These are phyloP conservation scores for Novumbra hubbsi DNA, from an alignment of 2,797 vertebrate genomes.

Conservation along the genomic window DNA sequence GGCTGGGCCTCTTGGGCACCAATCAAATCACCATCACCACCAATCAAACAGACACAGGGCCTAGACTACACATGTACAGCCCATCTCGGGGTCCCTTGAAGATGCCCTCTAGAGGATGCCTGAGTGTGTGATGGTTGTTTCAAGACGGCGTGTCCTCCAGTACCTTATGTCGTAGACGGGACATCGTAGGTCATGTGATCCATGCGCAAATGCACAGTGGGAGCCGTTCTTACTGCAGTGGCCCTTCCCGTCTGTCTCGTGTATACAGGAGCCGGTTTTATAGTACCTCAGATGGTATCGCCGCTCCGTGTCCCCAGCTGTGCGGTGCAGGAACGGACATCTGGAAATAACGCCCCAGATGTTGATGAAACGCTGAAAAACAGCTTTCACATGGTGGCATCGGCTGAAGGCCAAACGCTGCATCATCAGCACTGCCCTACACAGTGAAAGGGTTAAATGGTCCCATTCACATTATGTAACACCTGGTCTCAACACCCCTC, in stretches of 20 bases:
- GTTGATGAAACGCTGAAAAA: background rate
- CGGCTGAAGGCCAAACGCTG: background rate
- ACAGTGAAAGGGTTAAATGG: background rate
- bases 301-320: constrained; percentile 96
- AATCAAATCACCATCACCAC: background rate
- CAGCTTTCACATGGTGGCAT: background rate
- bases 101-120: background rate
- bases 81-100: background rate
- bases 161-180: constrained; percentile 97
- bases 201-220: constrained; percentile 96
- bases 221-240: constrained; percentile 98
- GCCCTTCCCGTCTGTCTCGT: constrained; percentile 95
- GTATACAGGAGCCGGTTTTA: constrained; percentile 97
- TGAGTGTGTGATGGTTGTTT: background rate
- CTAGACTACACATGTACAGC: too few species aligned
- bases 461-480: background rate
- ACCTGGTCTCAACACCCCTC: too few species aligned
- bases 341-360: constrained; percentile 60
- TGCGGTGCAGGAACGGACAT: constrained; percentile 94
- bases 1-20: too few species aligned
- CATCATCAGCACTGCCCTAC: background rate
- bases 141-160: background rate
- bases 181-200: constrained; percentile 94
- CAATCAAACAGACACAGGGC: background rate
- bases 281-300: constrained; percentile 97